Evolutionary conservation across 2,113 vertebrate species (phyloP).

Genomic region (Petroica traversi): DNA sequence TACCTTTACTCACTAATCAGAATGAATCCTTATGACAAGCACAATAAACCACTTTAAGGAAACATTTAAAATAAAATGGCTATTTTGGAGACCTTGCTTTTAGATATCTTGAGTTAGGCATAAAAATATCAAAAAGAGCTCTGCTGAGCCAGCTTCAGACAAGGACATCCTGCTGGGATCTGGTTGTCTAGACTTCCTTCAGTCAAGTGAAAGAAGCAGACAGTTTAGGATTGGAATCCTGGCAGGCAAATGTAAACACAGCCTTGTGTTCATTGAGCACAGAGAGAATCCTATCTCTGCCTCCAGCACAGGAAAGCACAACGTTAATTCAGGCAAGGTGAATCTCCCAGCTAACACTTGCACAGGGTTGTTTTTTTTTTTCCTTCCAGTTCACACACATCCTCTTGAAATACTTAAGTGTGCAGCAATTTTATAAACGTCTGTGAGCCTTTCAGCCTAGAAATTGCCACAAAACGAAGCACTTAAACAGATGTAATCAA

Average conservation of each 20-base stretch:
- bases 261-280: neutral
- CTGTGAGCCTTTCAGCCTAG: neutral
- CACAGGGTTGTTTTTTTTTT: fast-evolving
- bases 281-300: neutral
- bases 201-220: neutral
- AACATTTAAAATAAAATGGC: neutral
- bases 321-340: neutral
- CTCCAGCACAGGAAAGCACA: neutral
- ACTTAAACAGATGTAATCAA: neutral
- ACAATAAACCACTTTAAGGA: neutral
- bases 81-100: neutral
- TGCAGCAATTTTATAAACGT: neutral
- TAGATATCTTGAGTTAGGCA: neutral
- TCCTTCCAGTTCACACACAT: neutral
- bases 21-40: neutral
- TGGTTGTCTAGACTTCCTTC: neutral
- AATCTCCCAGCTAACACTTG: neutral
- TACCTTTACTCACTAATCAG: neutral
- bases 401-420: neutral
- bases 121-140: neutral
- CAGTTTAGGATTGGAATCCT: neutral
- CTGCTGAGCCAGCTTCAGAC: neutral
- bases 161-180: neutral
- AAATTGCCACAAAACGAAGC: neutral
- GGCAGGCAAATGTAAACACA: neutral